These are phyloP conservation scores for Ennomos erosarius DNA, from an alignment of 2,888 invertebrate genomes.

Conservation along the genomic window DNA sequence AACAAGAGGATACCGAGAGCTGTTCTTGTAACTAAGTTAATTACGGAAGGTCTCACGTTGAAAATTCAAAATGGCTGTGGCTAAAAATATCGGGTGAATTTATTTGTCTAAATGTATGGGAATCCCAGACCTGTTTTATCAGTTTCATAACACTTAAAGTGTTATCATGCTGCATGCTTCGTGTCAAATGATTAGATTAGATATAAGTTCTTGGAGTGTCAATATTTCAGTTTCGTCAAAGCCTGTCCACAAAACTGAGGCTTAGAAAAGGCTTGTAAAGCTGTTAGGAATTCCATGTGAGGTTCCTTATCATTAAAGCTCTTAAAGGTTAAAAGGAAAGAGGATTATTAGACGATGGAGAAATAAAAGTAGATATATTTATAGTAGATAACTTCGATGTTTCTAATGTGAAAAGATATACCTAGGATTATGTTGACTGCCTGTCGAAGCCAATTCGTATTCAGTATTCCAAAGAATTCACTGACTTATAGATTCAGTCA, in stretches of 20 bases:
- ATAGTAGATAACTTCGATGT: no score
- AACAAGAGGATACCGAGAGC: no score
- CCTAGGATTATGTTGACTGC: no score
- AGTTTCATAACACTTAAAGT: constrained; percentile 19
- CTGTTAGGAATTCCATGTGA: background rate
- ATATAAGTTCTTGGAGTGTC: constrained; percentile 7
- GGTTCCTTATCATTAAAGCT: no score
- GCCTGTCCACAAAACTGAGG: background rate
- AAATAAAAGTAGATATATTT: no score
- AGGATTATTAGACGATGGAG: no score
- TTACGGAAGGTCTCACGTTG: no score
- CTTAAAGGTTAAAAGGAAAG: no score
- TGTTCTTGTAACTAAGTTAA: no score
- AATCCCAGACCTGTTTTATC: constrained; percentile 1
- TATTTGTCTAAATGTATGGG: background rate
- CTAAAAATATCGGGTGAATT: no score
- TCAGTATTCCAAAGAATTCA: background rate
- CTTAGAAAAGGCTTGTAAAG: constrained; percentile 2
- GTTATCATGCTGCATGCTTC: constrained; percentile 21
- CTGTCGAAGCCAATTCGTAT: constrained; percentile 5
- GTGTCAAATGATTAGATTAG: constrained; percentile 23
- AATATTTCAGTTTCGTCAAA: constrained; percentile 16
- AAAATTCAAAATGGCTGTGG: no score
- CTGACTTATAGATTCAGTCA: constrained; percentile 8
- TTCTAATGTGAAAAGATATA: background rate